Conservation (phyloP, 1,140 invertebrate species). For the Drosophila erecta region DNA sequence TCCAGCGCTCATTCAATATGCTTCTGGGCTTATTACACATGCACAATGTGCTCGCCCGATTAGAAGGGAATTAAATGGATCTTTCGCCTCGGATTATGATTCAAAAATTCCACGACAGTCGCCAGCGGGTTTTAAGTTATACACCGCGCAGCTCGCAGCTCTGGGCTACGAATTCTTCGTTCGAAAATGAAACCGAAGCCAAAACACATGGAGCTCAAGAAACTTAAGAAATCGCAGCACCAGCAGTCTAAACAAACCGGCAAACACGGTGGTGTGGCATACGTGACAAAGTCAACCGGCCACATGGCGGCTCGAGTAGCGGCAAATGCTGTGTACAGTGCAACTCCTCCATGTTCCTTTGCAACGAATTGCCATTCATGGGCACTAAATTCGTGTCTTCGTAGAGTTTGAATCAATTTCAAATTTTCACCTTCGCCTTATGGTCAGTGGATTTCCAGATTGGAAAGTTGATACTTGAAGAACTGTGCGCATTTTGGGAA, state of each 20-base stretch:
- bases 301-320: slow-evolving; percentile 49
- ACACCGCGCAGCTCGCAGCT: not conserved
- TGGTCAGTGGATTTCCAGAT: slow-evolving; percentile 8
- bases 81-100: not conserved
- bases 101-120: not conserved
- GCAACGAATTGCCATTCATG: too few relatives aligned
- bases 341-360: not conserved
- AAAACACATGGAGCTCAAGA: not conserved
- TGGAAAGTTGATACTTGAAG: too few relatives aligned
- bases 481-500: not conserved
- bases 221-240: slow-evolving; percentile 15
- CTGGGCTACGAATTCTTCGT: not conserved
- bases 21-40: slow-evolving; percentile 1
- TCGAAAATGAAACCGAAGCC: not conserved
- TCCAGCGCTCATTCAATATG: slow-evolving; percentile 1
- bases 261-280: slow-evolving; percentile 42
- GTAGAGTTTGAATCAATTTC: not conserved
- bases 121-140: not conserved
- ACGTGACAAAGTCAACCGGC: slow-evolving; percentile 59
- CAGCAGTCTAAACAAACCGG: slow-evolving; percentile 48
- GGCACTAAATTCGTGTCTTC: not conserved
- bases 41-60: slow-evolving; percentile 2
- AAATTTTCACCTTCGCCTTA: slow-evolving; percentile 1
- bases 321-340: slow-evolving; percentile 22
- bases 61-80: slow-evolving; percentile 12